Percentiles rank a stretch among this genome's conserved stretches.
Evolutionary conservation across 2,888 invertebrate species (phyloP).

Genomic region (Ormyrus nitidulus): DNA sequence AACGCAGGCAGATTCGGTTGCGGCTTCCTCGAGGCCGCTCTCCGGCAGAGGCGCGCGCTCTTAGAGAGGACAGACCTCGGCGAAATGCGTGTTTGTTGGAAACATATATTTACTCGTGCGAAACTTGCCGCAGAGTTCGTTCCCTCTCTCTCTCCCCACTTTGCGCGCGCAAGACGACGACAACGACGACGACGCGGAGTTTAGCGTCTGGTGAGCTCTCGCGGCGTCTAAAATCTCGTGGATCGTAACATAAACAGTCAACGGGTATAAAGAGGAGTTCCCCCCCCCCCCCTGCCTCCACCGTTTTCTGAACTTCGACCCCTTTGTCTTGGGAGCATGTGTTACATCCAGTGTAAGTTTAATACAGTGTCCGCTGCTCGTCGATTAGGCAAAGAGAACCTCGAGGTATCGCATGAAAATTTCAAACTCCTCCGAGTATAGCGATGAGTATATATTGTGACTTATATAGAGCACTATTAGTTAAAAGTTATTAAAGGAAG

Average conservation of each 20-base stretch:
- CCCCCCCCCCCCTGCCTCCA: neutral
- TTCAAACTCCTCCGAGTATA: no score
- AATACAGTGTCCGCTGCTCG: no score
- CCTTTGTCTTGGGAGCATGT: neutral
- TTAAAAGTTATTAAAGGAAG: no score
- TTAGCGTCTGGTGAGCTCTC: conserved; percentile 10
- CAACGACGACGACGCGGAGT: neutral
- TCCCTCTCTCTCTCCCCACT: no score
- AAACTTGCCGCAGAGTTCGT: conserved; percentile 18
- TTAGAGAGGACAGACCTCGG: neutral
- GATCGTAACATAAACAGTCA: conserved; percentile 10
- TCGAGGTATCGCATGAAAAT: no score
- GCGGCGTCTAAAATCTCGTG: conserved; percentile 22
- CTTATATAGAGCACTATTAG: no score
- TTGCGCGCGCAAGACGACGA: no score
- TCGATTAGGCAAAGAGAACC: no score
- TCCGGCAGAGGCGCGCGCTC: neutral
- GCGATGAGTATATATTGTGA: no score
- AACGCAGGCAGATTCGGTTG: neutral
- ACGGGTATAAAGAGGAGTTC: conserved; percentile 19
- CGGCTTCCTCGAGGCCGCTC: neutral
- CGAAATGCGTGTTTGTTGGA: conserved; percentile 23
- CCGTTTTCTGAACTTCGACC: neutral
- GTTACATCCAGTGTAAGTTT: neutral
- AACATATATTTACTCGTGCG: conserved; percentile 23